phyloP scores from a whole-genome alignment of 2,113 vertebrate species.

The western clawed frog (Xenopus tropicalis) region UCB_Xtro_10.0 CM004449.2:107470001-107470500 shows the following conservation, averaged over 20 bases:
- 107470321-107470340: slow-evolving; percentile 46
- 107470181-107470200: slow-evolving; percentile 34
- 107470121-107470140: slow-evolving; percentile 85
- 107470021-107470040: slow-evolving; percentile 73
- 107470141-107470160: slow-evolving; percentile 79
- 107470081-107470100: slow-evolving; percentile 70
- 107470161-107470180: slow-evolving; percentile 68
- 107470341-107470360: slow-evolving; percentile 48
- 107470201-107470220: slow-evolving; percentile 43
- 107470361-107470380: slow-evolving; percentile 14
- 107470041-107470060: slow-evolving; percentile 68
- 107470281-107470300: slow-evolving; percentile 84
- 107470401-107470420: slow-evolving; percentile 60
- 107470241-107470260: slow-evolving; percentile 52
- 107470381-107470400: slow-evolving; percentile 54
- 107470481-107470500: slow-evolving; percentile 74
- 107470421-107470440: slow-evolving; percentile 80
- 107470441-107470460: slow-evolving; percentile 85
- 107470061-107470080: slow-evolving; percentile 66
- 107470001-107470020: slow-evolving; percentile 60
- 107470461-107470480: slow-evolving; percentile 85
- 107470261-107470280: slow-evolving; percentile 66
- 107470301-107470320: slow-evolving; percentile 46
- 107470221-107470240: slow-evolving; percentile 47
- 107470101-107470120: slow-evolving; percentile 82